A percentile compares a stretch with the other conserved stretches of the same genome.
These are phyloP conservation scores for Oscheius myriophilus DNA, from an alignment of 2,888 invertebrate genomes.

Conservation along the genomic window DNA sequence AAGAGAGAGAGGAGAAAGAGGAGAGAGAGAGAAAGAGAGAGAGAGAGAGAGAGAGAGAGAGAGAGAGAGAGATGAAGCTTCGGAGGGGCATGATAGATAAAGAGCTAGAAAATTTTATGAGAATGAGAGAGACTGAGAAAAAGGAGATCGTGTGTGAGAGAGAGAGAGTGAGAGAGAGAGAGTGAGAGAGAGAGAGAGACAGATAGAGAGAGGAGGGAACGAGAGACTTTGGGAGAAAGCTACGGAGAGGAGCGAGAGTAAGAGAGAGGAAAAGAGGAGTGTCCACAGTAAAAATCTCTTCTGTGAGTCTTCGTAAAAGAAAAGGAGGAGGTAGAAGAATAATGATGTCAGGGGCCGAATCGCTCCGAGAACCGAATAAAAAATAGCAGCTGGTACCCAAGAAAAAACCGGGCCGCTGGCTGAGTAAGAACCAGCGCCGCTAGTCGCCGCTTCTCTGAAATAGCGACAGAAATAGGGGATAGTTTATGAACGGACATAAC, in stretches of 20 bases:
- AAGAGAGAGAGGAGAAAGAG: neutral
- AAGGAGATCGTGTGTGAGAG: too few relatives aligned
- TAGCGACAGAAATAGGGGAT: too few relatives aligned
- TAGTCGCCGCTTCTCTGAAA: too few relatives aligned
- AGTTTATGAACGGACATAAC: too few relatives aligned
- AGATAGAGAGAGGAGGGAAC: neutral
- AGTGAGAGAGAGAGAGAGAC: neutral
- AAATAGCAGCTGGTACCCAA: neutral
- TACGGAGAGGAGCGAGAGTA: neutral
- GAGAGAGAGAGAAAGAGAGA: neutral
- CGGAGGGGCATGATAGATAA: too few relatives aligned
- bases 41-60: neutral
- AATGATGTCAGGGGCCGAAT: too few relatives aligned
- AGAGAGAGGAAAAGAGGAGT: neutral
- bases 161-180: neutral
- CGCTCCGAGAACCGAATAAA: neutral
- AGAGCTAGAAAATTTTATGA: neutral
- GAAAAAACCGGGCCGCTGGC: too few relatives aligned
- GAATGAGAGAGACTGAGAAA: neutral
- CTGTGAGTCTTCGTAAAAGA: neutral
- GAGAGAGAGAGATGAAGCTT: neutral
- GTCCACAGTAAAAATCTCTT: neutral
- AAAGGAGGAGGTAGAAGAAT: too few relatives aligned
- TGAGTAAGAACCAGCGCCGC: too few relatives aligned
- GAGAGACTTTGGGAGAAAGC: too few relatives aligned